Evolutionary conservation across 2,888 invertebrate species (phyloP).

Genomic region (Notodonta ziczac): DNA sequence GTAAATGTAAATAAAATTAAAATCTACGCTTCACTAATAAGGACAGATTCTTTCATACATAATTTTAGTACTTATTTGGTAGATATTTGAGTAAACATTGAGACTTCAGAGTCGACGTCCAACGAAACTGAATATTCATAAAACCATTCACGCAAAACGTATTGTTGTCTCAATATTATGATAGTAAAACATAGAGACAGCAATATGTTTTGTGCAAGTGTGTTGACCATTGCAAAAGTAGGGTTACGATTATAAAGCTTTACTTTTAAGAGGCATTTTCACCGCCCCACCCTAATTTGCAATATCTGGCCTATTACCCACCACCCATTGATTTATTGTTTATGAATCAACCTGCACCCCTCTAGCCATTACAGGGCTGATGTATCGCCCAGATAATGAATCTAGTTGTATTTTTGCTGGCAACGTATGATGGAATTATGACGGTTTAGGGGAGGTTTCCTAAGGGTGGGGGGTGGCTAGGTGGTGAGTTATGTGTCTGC

Average conservation of each 20-base stretch:
- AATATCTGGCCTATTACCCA: conserved; percentile 81
- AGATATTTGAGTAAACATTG: too few relatives aligned
- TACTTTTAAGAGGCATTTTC: background rate
- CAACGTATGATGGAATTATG: conserved; percentile 78
- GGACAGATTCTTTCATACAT: too few relatives aligned
- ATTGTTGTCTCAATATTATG: too few relatives aligned
- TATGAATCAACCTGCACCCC: conserved; percentile 75
- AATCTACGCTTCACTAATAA: too few relatives aligned
- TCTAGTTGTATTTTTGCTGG: conserved; percentile 79
- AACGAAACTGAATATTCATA: too few relatives aligned
- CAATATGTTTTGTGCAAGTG: too few relatives aligned
- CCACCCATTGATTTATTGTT: conserved; percentile 82
- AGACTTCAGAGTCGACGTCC: too few relatives aligned
- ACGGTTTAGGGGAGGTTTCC: conserved; percentile 54
- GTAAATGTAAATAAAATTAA: too few relatives aligned
- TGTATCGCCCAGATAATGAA: conserved; percentile 81
- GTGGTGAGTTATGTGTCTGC: conserved; percentile 48
- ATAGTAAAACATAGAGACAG: too few relatives aligned
- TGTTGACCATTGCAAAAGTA: too few relatives aligned
- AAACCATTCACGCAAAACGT: too few relatives aligned
- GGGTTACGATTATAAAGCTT: background rate
- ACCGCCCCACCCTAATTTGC: conserved; percentile 34
- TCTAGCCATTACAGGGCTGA: conserved; percentile 63
- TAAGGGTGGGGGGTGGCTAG: conserved; percentile 31
- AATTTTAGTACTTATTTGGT: too few relatives aligned